Percentiles rank a stretch among this genome's conserved stretches.
Conservation (phyloP, 1,140 invertebrate species). For the Cephus cinctus region DNA sequence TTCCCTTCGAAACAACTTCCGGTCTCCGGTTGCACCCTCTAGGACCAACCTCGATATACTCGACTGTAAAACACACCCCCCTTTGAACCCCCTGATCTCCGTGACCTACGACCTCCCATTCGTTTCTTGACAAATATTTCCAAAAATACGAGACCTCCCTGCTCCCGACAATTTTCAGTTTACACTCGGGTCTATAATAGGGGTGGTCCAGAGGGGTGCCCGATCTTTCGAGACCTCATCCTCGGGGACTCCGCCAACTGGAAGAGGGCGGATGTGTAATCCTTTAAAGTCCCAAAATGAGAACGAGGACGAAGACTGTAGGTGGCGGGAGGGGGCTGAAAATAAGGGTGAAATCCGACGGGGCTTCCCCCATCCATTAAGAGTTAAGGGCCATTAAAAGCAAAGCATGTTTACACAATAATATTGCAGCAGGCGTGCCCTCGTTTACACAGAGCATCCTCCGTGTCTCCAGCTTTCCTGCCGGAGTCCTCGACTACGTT, state of each 20-base stretch:
- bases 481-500: background rate
- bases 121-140: conserved; percentile 1
- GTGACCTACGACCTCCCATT: background rate
- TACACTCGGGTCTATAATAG: no score
- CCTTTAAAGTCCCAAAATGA: conserved; percentile 5
- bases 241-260: background rate
- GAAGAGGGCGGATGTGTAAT: background rate
- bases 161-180: no score
- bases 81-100: no score
- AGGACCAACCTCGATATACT: background rate
- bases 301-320: background rate
- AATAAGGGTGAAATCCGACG: background rate
- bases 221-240: no score
- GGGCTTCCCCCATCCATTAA: conserved; percentile 2
- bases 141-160: conserved; percentile 1
- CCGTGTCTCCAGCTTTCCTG: background rate
- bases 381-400: conserved; percentile 8
- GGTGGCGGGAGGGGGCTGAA: background rate
- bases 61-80: no score
- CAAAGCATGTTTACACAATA: conserved; percentile 7
- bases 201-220: no score
- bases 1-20: background rate
- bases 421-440: conserved; percentile 3
- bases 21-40: background rate
- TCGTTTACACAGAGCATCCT: conserved; percentile 3